Evolutionary conservation across 53 echinoderm and acorn worm genomes (phyloP), one percentile per base, ranked within the genome.

Genomic region (Patiria pectinifera): DNA sequence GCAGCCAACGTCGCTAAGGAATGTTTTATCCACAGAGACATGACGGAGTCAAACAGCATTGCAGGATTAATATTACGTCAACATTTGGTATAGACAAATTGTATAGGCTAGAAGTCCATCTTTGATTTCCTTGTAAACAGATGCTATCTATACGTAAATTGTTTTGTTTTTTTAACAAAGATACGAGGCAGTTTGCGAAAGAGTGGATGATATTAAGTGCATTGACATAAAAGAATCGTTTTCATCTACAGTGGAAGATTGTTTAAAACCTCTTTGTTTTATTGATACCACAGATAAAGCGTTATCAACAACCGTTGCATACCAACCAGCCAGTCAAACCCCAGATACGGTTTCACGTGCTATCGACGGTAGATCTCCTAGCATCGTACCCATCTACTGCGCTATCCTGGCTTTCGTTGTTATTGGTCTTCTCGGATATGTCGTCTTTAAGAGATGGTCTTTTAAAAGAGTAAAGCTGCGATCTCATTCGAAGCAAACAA

Each of bases 331-430:
- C 43, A 87, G 87, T 43, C 58, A 77, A 23, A 87, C 48, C 45
- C 87, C 87, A 5, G 87, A 87, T 59, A 21, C 76, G n/a, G 71
- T 78, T 19, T 61, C 76, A 8, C 23, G 76, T 13, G 75, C 21
- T 24, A 87, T 76, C 10, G 62, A 87, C 43, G 62, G 62, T 2
- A 10, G 81, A 81, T 70, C 78, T 2, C 91, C 94, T 60, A 94
- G 95, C 83, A 93, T 98, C 46, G 98, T 98, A 10, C 98, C 98
- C 14, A 94, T 98, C 76, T 98, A 96, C 94, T 98, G 98, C 79
- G 93, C 94, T 4, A 92, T 98, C 49, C 92, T 98, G 19, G 96
- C 95, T 3, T 89, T 94, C 14, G 93, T 98, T 12, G 95, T 98
- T 63, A 91, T 98, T 46, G 98, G 98, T 46, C 96, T 98, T 4